A percentile compares a stretch with the other conserved stretches of the same genome.
These are phyloP conservation scores for Dynastes maya DNA, from an alignment of 2,888 invertebrate species.

Conservation along the genomic window DNA sequence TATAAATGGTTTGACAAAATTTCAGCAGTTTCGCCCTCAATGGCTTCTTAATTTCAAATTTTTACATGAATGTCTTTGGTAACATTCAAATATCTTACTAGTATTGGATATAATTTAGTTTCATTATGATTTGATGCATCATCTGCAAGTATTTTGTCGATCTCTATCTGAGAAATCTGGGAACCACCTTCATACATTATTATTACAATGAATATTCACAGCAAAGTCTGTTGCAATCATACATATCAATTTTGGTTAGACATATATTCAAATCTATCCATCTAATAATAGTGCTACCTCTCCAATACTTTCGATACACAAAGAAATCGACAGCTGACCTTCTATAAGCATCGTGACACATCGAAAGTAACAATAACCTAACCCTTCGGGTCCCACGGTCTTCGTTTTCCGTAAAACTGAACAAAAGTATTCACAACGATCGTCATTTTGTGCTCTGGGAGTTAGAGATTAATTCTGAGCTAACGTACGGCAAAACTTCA, in stretches of 20 bases:
- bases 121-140: conserved; percentile 17
- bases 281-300: conserved; percentile 5
- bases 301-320: background rate
- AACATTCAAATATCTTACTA: background rate
- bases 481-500: background rate
- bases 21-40: conserved; percentile 14
- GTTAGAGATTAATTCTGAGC: conserved; percentile 12
- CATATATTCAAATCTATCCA: conserved; percentile 6
- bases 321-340: conserved; percentile 32
- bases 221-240: background rate
- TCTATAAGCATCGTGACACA: background rate
- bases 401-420: conserved; percentile 27
- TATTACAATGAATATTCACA: background rate
- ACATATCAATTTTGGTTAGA: background rate
- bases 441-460: conserved; percentile 22
- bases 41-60: background rate
- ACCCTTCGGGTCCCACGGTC: conserved; percentile 29
- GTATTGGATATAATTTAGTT: conserved; percentile 7
- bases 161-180: too few species aligned
- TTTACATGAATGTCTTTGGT: background rate
- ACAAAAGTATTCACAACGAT: conserved; percentile 10
- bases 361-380: conserved; percentile 23
- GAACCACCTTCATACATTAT: too few species aligned
- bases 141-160: background rate
- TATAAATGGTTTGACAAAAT: background rate